A percentile compares a stretch with the other conserved stretches of the same genome.
Conservation (phyloP, 2,113 vertebrate genomes). For the Dolichotis patagonum region DNA sequence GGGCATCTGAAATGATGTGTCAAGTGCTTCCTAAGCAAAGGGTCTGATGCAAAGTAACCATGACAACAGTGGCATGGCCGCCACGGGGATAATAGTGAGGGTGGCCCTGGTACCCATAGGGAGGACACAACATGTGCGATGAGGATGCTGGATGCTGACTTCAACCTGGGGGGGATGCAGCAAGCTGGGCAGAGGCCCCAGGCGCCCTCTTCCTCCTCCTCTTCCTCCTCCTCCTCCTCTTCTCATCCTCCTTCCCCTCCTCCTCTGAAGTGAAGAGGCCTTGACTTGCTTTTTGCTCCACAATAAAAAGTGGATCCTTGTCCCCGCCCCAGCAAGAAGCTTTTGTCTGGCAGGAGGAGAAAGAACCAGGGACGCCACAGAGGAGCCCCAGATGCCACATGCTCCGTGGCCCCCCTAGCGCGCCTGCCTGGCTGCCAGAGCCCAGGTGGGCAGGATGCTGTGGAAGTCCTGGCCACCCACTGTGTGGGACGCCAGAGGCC, state of each 20-base stretch:
- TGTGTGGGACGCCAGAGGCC: neutral
- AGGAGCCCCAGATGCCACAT: neutral
- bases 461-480: conserved; percentile 61
- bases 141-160: neutral
- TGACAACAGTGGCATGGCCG: neutral
- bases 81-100: neutral
- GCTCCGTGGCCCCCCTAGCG: accelerated
- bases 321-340: neutral
- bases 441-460: conserved; percentile 59
- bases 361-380: neutral
- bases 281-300: neutral
- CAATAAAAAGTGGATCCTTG: conserved; percentile 29
- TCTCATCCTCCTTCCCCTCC: neutral
- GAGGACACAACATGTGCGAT: accelerated
- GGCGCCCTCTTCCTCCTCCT: too few relatives aligned
- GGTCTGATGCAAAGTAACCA: neutral
- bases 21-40: accelerated
- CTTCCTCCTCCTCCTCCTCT: neutral
- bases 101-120: neutral
- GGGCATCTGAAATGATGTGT: neutral
- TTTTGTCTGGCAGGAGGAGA: conserved; percentile 51
- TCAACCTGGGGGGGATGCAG: neutral
- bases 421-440: neutral
- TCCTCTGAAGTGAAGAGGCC: neutral
- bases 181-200: neutral